Percentiles rank a stretch among this genome's conserved stretches.
phyloP scores from a whole-genome alignment of 2,888 invertebrate species.

The Agelastica alni region DNA sequence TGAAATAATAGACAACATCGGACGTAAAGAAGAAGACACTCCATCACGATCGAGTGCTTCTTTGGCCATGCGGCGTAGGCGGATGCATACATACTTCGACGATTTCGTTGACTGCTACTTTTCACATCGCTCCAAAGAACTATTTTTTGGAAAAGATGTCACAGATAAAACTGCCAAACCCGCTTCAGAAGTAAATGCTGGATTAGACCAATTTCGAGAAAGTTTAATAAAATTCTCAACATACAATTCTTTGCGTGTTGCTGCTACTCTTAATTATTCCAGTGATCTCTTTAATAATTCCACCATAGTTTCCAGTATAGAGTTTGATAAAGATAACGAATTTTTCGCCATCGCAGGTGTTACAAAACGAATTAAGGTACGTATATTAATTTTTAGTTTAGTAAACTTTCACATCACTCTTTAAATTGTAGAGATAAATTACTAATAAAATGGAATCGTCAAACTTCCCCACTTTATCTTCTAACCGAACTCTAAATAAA shows the following conservation, averaged over 20 bases:
- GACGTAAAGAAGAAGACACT: constrained; percentile 40
- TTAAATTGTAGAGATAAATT: too few species aligned
- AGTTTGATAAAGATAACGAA: constrained; percentile 95
- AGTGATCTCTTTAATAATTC: constrained; percentile 86
- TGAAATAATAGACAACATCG: constrained; percentile 62
- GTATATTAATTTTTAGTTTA: background rate
- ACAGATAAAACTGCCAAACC: constrained; percentile 47
- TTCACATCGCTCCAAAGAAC: constrained; percentile 72
- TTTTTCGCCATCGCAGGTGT: constrained; percentile 96
- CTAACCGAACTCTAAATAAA: too few species aligned
- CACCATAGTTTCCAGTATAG: constrained; percentile 88
- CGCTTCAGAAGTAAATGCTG: constrained; percentile 51
- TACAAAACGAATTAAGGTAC: constrained; percentile 83
- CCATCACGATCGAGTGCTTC: constrained; percentile 37
- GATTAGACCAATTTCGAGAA: constrained; percentile 78
- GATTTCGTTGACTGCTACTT: constrained; percentile 89
- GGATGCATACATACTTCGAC: constrained; percentile 85
- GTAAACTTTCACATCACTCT: background rate
- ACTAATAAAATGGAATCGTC: too few species aligned
- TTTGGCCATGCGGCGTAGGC: constrained; percentile 69
- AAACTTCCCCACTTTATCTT: too few species aligned
- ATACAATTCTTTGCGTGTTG: constrained; percentile 75
- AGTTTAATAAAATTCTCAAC: constrained; percentile 85
- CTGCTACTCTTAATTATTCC: constrained; percentile 88
- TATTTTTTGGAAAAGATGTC: constrained; percentile 63